Conservation (phyloP, 2,113 vertebrate species). For the Halichoeres trimaculatus region DNA sequence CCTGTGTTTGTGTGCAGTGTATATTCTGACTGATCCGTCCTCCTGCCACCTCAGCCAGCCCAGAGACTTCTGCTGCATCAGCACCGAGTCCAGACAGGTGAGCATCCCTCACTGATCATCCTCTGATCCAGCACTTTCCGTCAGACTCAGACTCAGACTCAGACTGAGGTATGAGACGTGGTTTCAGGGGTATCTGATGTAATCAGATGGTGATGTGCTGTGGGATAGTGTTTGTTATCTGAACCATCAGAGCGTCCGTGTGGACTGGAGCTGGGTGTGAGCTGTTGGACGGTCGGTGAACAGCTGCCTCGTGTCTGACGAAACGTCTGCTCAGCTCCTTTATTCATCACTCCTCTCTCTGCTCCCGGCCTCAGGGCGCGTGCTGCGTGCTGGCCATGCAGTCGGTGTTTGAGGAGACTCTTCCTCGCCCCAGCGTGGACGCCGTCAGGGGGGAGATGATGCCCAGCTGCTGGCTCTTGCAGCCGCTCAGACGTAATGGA, state of each 20-base stretch:
- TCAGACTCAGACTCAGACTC: too few relatives aligned
- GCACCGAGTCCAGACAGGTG: conserved; percentile 92
- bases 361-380: conserved; percentile 81
- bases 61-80: conserved; percentile 97
- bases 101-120: too few relatives aligned
- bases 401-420: conserved; percentile 91
- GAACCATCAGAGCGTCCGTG: not conserved
- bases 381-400: conserved; percentile 89
- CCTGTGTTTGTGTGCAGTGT: conserved; percentile 82
- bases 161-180: too few relatives aligned
- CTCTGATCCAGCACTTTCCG: too few relatives aligned
- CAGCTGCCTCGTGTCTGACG: conserved; percentile 38
- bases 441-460: conserved; percentile 93
- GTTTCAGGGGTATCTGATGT: too few relatives aligned
- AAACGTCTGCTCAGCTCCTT: conserved; percentile 41
- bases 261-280: conserved; percentile 19
- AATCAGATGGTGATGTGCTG: too few relatives aligned
- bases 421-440: conserved; percentile 90
- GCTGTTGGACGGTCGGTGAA: conserved; percentile 8
- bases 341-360: conserved; percentile 24
- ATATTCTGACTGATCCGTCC: conserved; percentile 88
- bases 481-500: conserved; percentile 83
- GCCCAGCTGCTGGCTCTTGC: conserved; percentile 95
- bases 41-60: conserved; percentile 91
- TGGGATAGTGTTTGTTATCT: too few relatives aligned